Evolutionary conservation across 1,140 invertebrate species (phyloP), one percentile per base, ranked within the genome.

Genomic region (Drosophila kepulauana): DNA sequence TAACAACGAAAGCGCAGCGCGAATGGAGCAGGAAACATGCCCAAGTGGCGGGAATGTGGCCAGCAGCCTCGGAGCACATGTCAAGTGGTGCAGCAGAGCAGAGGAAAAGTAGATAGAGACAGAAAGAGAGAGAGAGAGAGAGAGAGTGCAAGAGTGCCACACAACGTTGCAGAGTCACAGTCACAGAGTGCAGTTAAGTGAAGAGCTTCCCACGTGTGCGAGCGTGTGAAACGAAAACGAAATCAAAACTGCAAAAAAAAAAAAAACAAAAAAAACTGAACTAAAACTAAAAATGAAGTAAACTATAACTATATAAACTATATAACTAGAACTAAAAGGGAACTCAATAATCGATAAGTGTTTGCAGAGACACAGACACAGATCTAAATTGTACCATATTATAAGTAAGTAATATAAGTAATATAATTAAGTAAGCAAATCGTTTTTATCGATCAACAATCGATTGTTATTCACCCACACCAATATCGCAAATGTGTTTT

Each of bases 401-500:
- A 43, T 43, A 43, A 43, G 41, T 52, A 72, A 65, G 41, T 52
- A 72, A 65, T n/a, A 30, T 46, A 59, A 51, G 25, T 30, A 51
- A 28, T 46, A 49, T 48, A 52, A 15, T 7, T 41, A 43, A 46
- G 28, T 68, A 86, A 85, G 66, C 69, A 59, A 84, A 77, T 82
- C 56, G 52, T 51, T 43, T 43, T 25, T 65, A 81, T 77, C 65
- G 75, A 84, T 78, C 28, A 52, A 65, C 62, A 59, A 72, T 70
- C 74, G 80, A 75, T 74, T 74, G 38, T 75, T 82, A 87, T 91
- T 89, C 87, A 92, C 91, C 91, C 91, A 92, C 91, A 92, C 89
- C 91, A 79, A 81, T 59, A 86, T 81, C 79, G 73, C 81, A 80
- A 79, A 73, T 63, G 71, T 79, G 73, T 81, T 74, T 79, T 67